Base-by-base conservation (phyloP, 2,888 invertebrate genomes). In the Thymelicus acteon region DNA sequence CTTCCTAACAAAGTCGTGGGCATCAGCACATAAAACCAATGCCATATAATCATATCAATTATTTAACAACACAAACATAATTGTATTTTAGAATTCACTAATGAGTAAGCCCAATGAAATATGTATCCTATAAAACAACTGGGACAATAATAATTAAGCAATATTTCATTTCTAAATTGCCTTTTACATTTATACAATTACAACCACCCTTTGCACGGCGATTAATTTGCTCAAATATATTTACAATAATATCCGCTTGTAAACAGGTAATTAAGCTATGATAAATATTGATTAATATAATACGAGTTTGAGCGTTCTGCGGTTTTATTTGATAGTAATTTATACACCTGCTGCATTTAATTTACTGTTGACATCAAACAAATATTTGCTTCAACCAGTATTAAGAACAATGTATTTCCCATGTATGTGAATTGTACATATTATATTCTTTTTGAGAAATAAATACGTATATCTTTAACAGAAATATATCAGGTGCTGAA, bases 151-250 rank as follows among this genome's bases (percentile, higher is more conserved):
- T 48, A n/a, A 67, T 31, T 57, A 19, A 49, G 39, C 39, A 49
- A 49, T 60, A n/a, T 67, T 60, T 60, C 48, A 60, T 6, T 60
- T 12, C 47, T 15, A 65, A 67, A 67, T 67, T 60, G 49, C 37
- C 60, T 60, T 60, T 60, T 60, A 47, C 3, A 31, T 31, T 31
- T 31, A 31, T 31, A 67, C 60, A 67, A 67, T 67, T 40, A 60
- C 13, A 49, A 58, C 19, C 48, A 24, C 13, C 57, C 31, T 24
- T 10, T 49, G 24, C 49, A 24, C 13, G 66, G 47, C 57, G 57
- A 67, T 67, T 60, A n/a, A 67, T 67, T 60, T 49, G 48, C 40
- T 40, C 15, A 24, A 67, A 67, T 52, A 67, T 49, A 67, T 60
- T 67, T 15, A 67, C 48, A 67, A 67, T 67, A 67, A 67, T 39